These are phyloP conservation scores for Magallana nippona DNA, from an alignment of 2,888 invertebrate species.

Conservation along the genomic window DNA sequence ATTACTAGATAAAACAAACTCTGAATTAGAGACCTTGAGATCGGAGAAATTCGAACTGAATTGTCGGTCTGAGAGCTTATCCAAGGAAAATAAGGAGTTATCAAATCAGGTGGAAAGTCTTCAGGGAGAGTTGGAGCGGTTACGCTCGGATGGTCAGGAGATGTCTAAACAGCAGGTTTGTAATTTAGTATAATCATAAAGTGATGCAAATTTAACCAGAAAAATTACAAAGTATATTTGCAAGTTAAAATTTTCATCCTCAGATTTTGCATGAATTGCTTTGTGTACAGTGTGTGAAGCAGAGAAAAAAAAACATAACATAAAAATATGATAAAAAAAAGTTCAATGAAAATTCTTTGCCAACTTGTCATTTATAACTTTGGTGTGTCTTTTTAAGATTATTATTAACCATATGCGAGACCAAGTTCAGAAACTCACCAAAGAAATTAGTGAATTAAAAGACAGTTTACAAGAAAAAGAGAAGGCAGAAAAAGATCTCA, in stretches of 20 bases:
- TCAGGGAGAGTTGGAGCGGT: conserved; percentile 58
- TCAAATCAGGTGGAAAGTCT: conserved; percentile 64
- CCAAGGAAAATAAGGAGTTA: conserved; percentile 70
- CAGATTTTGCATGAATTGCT: no score
- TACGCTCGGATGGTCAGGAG: conserved; percentile 64
- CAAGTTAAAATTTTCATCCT: no score
- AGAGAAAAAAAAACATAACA: no score
- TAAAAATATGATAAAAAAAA: no score
- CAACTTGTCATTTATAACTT: not conserved
- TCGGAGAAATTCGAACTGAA: conserved; percentile 51
- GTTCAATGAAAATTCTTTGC: no score
- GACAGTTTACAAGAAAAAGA: conserved; percentile 54
- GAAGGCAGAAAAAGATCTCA: conserved; percentile 44
- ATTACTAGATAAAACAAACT: conserved; percentile 57
- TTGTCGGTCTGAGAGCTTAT: conserved; percentile 61
- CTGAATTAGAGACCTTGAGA: conserved; percentile 54
- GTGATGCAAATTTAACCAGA: no score
- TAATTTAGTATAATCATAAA: no score
- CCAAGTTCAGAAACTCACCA: conserved; percentile 63
- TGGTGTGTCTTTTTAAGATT: conserved; percentile 52
- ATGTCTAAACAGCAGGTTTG: conserved; percentile 70
- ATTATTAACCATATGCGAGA: conserved; percentile 69
- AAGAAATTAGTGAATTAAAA: conserved; percentile 55
- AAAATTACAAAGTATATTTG: no score
- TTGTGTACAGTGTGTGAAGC: no score